These are phyloP conservation scores for Pogonocherus hispidulus DNA, from an alignment of 2,888 invertebrate species.

Conservation along the genomic window DNA sequence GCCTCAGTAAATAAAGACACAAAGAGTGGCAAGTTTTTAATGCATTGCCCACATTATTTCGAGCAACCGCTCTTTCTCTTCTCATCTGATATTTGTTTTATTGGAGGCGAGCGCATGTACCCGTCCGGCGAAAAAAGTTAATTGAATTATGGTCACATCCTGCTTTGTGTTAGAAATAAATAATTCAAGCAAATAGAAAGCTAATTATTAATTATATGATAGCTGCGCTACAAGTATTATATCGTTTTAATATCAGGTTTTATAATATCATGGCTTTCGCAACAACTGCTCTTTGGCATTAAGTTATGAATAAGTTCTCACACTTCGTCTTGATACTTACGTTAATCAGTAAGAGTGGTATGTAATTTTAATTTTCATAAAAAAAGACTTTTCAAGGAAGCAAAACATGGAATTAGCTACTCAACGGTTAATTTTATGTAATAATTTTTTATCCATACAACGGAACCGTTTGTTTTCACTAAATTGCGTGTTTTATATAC, in stretches of 20 bases:
- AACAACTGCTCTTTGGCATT: constrained; percentile 18
- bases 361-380: constrained; percentile 16
- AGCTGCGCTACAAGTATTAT: constrained; percentile 14
- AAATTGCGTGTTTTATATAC: too few species aligned
- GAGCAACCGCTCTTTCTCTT: constrained; percentile 45
- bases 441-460: neutral
- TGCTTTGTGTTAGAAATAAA: constrained; percentile 9
- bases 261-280: constrained; percentile 20
- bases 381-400: constrained; percentile 14
- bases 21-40: constrained; percentile 53
- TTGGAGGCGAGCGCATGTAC: neutral
- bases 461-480: neutral
- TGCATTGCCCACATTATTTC: constrained; percentile 51
- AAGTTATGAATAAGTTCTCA: constrained; percentile 23
- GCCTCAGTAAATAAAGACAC: constrained; percentile 60
- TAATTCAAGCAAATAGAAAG: constrained; percentile 27
- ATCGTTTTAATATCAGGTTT: constrained; percentile 8
- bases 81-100: neutral
- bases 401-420: neutral
- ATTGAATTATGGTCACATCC: constrained; percentile 36
- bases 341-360: neutral
- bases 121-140: constrained; percentile 27
- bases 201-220: constrained; percentile 28
- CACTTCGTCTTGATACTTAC: constrained; percentile 11
- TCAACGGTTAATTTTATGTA: neutral